These are phyloP conservation scores for Rhizoglyphus robini DNA, from an alignment of 1,140 invertebrate species.

Conservation along the genomic window DNA sequence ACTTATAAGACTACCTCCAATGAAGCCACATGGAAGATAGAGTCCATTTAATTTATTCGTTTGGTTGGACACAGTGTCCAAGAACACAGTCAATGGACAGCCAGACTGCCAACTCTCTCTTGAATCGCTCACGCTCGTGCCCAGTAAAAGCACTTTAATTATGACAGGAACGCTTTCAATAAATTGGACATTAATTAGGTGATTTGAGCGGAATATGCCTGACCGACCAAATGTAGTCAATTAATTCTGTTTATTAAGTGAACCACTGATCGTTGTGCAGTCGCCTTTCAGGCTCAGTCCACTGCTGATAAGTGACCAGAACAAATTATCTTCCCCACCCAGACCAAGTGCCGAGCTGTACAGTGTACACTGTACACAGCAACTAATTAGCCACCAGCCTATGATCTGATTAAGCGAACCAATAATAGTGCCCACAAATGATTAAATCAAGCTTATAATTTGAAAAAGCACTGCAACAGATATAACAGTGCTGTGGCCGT, in stretches of 20 bases:
- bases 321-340: slow-evolving; percentile 1
- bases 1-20: background rate
- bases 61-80: background rate
- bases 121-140: background rate
- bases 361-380: background rate
- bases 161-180: background rate
- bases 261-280: background rate
- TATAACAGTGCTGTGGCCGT: background rate
- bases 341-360: background rate
- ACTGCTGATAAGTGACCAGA: slow-evolving; percentile 7
- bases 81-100: too few relatives aligned
- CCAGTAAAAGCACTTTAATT: background rate
- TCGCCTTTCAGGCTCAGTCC: background rate
- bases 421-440: background rate
- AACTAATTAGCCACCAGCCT: background rate
- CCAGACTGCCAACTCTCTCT: background rate
- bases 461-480: background rate
- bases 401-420: slow-evolving; percentile 1
- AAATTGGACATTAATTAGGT: background rate
- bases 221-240: background rate
- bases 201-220: background rate
- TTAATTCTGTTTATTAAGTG: background rate
- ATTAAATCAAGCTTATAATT: slow-evolving; percentile 12
- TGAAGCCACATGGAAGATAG: background rate
- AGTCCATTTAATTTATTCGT: background rate